Base-by-base conservation (phyloP, 1,140 invertebrate species). In the Drosophila busckii region DNA sequence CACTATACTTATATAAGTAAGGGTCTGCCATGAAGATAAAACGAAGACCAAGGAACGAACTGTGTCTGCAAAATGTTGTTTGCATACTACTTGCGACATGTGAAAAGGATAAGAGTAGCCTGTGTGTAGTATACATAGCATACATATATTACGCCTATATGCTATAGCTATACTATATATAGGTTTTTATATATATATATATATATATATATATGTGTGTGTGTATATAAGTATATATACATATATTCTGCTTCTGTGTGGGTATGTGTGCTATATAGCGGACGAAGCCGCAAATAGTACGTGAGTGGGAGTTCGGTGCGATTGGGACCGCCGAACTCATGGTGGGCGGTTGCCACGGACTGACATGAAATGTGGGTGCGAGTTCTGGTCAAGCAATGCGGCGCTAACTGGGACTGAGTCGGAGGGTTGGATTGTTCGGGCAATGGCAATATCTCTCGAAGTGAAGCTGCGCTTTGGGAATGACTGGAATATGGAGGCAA, bases 31-130 rank as follows among this genome's bases (percentile, higher is more conserved):
- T 85, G 84, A 85, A 85, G 84, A 85, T 85, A 85, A 84, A 85
- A 80, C 84, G 84, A 85, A 85, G 84, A 85, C 84, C 84, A 85
- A 85, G 84, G 84, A 85, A 84, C 78, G 78, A 84, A 85, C 69
- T 85, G 78, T 80, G 78, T 84, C 80, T 85, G 84, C 84, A 84
- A 85, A 85, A 85, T 84, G 71, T 85, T 84, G 83, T 85, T 85
- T 85, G 84, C 84, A 85, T 85, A 85, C 78, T 80, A 85, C 84
- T 85, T 85, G 83, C 83, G 83, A 85, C 80, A 85, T 85, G 84
- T 82, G 75, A 82, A 82, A 82, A 82, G 75, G 75, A 82, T 82
- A 82, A 82, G 75, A 82, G 75, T 62, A 41, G 45, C 25, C 17
- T 40, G 29, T 59, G 17, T 59, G 44, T 28, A 12, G n/a, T n/a